A percentile compares a stretch with the other conserved stretches of the same genome.
Evolutionary conservation across 2,888 invertebrate species (phyloP).

Genomic region (Conops quadrifasciatus): DNA sequence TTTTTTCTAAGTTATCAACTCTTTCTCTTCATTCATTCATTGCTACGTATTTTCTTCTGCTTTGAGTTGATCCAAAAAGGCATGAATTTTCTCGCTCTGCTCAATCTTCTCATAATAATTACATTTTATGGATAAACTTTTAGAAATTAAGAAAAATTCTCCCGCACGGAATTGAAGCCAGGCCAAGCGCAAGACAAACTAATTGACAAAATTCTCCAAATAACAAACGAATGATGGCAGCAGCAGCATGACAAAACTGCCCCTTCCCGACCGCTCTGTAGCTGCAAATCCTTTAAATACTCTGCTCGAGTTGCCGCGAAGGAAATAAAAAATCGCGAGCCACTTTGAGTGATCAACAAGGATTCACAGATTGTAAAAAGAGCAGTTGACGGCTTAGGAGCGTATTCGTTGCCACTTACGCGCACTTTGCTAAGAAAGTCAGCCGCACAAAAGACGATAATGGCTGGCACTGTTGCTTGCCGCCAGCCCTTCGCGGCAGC

Average conservation of each 20-base stretch:
- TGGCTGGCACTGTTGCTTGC: conserved; percentile 34
- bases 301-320: conserved; percentile 53
- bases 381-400: conserved; percentile 58
- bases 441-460: conserved; percentile 33
- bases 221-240: not conserved
- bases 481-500: not conserved
- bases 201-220: conserved; percentile 21
- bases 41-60: too few species aligned
- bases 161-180: conserved; percentile 50
- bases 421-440: conserved; percentile 12
- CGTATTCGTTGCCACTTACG: conserved; percentile 23
- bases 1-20: too few species aligned
- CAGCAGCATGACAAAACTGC: not conserved
- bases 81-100: too few species aligned
- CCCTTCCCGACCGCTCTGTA: conserved; percentile 8
- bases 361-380: conserved; percentile 64
- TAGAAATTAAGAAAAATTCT: conserved; percentile 31
- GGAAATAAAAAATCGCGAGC: conserved; percentile 48
- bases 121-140: conserved; percentile 28
- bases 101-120: not conserved
- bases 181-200: conserved; percentile 23
- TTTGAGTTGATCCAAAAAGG: too few species aligned
- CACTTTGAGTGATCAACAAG: conserved; percentile 64
- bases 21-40: too few species aligned
- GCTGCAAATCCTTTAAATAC: conserved; percentile 61